A percentile compares a stretch with the other conserved stretches of the same genome.
Conservation (phyloP, 2,888 invertebrate genomes). For the Sarcophaga subvicina region DNA sequence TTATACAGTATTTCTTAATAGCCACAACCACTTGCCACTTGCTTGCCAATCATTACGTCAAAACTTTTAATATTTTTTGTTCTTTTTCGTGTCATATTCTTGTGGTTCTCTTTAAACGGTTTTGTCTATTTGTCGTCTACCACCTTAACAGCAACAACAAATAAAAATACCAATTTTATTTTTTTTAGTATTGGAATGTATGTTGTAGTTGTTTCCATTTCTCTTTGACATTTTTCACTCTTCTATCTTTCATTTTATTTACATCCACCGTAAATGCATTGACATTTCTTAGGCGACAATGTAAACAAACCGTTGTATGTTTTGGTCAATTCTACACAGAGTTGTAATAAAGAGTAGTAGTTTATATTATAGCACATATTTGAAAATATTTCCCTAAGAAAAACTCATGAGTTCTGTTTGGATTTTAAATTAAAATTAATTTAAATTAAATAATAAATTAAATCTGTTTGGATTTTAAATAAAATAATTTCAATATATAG, state of each 20-base stretch:
- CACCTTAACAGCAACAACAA: neutral
- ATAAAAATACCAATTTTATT: constrained; percentile 10
- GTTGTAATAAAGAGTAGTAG: neutral
- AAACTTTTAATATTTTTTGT: constrained; percentile 22
- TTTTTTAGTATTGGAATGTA: constrained; percentile 12
- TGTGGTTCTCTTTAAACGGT: neutral
- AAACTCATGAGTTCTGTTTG: too few relatives aligned
- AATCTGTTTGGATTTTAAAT: too few relatives aligned
- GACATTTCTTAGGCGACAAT: constrained; percentile 10
- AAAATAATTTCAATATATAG: too few relatives aligned
- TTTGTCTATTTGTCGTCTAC: constrained; percentile 6
- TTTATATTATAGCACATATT: neutral
- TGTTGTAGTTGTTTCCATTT: constrained; percentile 15
- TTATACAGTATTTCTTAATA: too few relatives aligned
- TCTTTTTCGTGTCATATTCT: constrained; percentile 12
- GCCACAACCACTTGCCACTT: constrained; percentile 22
- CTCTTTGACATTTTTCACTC: neutral
- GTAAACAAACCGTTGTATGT: neutral
- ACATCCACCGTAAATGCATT: constrained; percentile 15
- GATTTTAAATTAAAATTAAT: too few relatives aligned
- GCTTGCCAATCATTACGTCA: constrained; percentile 59
- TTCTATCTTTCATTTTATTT: constrained; percentile 8
- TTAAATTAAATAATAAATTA: too few relatives aligned
- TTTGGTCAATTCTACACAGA: neutral
- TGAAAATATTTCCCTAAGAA: too few relatives aligned